These are phyloP conservation scores for Sebastes fasciatus DNA, from an alignment of 2,113 vertebrate species.

Conservation along the genomic window DNA sequence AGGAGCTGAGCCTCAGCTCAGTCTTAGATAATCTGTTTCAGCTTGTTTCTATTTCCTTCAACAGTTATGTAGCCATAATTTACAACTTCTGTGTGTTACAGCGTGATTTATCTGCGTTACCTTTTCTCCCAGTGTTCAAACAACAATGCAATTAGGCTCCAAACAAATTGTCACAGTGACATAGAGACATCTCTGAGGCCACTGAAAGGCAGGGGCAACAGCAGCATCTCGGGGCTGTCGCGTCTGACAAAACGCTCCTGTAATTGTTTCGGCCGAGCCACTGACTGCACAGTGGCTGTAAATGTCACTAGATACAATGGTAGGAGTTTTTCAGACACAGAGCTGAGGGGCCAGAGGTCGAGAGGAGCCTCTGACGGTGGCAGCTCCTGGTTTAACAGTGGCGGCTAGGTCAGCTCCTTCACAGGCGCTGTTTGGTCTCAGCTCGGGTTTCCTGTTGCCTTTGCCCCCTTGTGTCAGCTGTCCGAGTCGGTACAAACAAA, in stretches of 20 bases:
- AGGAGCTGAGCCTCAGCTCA: background rate
- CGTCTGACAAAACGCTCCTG: slow-evolving; percentile 14
- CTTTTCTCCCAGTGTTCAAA: slow-evolving; percentile 10
- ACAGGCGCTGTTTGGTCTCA: slow-evolving; percentile 25
- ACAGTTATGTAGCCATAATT: background rate
- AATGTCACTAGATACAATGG: slow-evolving; percentile 54
- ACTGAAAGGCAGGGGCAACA: slow-evolving; percentile 1
- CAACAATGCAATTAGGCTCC: slow-evolving; percentile 33
- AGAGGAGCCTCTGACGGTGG: slow-evolving; percentile 42
- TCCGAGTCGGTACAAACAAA: slow-evolving; percentile 36
- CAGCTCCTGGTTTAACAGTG: slow-evolving; percentile 59
- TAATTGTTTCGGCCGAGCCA: slow-evolving; percentile 21
- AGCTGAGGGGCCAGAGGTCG: slow-evolving; percentile 30
- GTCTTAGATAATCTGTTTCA: slow-evolving; percentile 3
- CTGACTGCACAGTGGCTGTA: slow-evolving; percentile 43
- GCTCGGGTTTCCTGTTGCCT: slow-evolving; percentile 66
- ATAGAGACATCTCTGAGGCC: background rate
- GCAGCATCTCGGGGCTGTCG: background rate
- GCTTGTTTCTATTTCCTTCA: slow-evolving; percentile 12
- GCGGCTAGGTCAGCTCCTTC: slow-evolving; percentile 43
- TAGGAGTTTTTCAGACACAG: slow-evolving; percentile 20
- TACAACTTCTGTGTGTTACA: background rate
- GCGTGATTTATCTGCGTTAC: background rate
- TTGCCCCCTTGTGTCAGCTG: slow-evolving; percentile 49
- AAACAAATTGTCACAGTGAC: background rate